Conservation (phyloP, 2,888 invertebrate species). For the Napeogenes inachia region DNA sequence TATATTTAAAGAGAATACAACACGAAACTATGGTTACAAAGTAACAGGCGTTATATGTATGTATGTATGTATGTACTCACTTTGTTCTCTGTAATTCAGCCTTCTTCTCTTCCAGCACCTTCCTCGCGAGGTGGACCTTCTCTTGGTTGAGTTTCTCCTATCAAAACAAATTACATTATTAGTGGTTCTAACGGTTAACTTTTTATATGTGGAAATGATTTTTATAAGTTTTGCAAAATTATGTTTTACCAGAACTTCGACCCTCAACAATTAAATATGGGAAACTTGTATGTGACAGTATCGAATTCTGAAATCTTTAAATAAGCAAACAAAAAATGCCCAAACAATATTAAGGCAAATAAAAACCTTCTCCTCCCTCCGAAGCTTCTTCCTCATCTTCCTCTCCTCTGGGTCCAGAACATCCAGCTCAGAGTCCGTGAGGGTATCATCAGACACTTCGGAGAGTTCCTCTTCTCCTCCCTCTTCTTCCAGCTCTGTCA, state of each 20-base stretch:
- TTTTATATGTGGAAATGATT: background rate
- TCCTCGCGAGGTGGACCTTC: constrained; percentile 82
- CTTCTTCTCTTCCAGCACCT: constrained; percentile 80
- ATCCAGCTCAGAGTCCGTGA: constrained; percentile 72
- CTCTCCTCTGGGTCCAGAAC: constrained; percentile 73
- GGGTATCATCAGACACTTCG: constrained; percentile 69
- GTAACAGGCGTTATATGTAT: too few species aligned
- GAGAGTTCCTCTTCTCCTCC: constrained; percentile 58
- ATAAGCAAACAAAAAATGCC: too few species aligned
- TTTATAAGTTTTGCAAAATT: too few species aligned
- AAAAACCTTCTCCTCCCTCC: constrained; percentile 71
- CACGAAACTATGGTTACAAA: background rate
- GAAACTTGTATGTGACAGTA: too few species aligned
- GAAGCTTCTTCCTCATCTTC: constrained; percentile 62
- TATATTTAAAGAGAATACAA: too few species aligned
- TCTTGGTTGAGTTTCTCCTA: constrained; percentile 76
- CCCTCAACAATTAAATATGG: too few species aligned
- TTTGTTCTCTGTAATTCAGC: constrained; percentile 86
- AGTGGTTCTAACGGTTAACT: background rate
- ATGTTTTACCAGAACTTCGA: too few species aligned
- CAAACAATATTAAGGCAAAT: too few species aligned
- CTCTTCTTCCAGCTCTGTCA: constrained; percentile 41
- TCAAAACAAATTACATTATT: constrained; percentile 8
- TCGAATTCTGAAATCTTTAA: too few species aligned
- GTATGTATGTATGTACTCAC: constrained; percentile 51